A percentile compares a stretch with the other conserved stretches of the same genome.
These are phyloP conservation scores for Julus scanicus DNA, from an alignment of 2,888 invertebrate genomes.

Conservation along the genomic window DNA sequence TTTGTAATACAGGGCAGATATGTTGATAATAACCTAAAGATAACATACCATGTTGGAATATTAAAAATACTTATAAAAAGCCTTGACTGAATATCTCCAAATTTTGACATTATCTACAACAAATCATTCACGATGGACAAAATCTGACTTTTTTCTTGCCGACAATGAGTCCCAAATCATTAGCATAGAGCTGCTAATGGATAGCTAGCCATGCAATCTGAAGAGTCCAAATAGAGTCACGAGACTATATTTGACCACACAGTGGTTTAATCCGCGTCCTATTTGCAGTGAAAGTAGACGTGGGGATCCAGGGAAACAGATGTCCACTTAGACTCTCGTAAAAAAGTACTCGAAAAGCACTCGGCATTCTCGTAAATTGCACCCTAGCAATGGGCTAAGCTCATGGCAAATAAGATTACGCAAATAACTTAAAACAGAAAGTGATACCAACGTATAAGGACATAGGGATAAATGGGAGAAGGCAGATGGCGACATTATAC, in stretches of 20 bases:
- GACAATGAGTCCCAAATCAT: not conserved
- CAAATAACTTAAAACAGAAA: slow-evolving; percentile 25
- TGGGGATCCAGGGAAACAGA: not conserved
- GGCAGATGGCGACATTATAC: slow-evolving; percentile 8
- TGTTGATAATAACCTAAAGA: no score
- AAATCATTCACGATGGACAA: no score
- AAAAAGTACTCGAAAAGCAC: slow-evolving; percentile 21
- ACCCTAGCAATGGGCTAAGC: not conserved
- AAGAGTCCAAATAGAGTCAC: slow-evolving; percentile 12
- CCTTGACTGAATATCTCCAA: not conserved
- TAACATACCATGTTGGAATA: not conserved
- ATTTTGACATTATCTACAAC: not conserved
- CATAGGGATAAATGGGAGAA: not conserved
- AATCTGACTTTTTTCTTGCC: not conserved
- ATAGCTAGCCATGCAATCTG: not conserved
- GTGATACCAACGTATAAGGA: not conserved
- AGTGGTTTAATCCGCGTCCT: not conserved
- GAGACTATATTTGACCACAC: not conserved
- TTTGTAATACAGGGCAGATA: no score
- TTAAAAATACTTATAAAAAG: no score
- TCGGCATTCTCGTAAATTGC: slow-evolving; percentile 10
- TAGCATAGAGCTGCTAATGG: not conserved
- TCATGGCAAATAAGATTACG: not conserved
- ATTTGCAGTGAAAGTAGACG: not conserved
- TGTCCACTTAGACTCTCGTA: slow-evolving; percentile 11